These are phyloP conservation scores for Radopholus similis DNA, from an alignment of 1,140 invertebrate genomes.

Conservation along the genomic window DNA sequence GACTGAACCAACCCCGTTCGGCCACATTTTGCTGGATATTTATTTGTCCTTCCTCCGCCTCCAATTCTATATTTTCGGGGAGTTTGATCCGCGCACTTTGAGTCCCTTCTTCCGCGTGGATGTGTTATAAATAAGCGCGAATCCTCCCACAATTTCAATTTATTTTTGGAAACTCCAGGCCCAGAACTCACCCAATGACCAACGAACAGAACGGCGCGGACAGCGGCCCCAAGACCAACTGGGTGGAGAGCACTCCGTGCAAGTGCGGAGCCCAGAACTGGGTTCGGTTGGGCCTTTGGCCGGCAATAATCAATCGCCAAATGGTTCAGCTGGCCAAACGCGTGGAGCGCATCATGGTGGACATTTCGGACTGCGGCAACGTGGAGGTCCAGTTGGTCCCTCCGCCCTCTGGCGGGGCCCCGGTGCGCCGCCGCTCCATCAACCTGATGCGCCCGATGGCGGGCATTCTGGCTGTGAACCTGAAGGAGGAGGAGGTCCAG, in stretches of 20 bases:
- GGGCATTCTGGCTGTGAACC: conserved; percentile 7
- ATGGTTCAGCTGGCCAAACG: background rate
- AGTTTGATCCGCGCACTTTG: too few species aligned
- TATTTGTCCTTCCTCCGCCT: too few species aligned
- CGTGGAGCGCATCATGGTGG: background rate
- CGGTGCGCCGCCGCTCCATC: conserved; percentile 7
- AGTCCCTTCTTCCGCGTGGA: too few species aligned
- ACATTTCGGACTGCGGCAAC: background rate
- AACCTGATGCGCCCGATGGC: conserved; percentile 12
- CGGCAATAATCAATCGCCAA: background rate
- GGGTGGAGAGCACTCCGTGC: conserved; percentile 10
- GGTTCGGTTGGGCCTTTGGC: conserved; percentile 1
- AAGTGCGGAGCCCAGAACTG: conserved; percentile 15
- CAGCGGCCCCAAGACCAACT: too few species aligned
- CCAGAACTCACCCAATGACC: too few species aligned
- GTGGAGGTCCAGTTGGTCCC: background rate
- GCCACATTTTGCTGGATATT: too few species aligned
- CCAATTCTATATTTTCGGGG: too few species aligned
- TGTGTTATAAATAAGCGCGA: too few species aligned
- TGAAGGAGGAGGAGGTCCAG: conserved; percentile 1
- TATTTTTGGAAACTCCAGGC: too few species aligned
- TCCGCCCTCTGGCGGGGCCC: background rate
- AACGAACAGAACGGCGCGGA: too few species aligned
- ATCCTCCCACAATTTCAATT: too few species aligned
- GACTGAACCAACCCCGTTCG: too few species aligned